These are phyloP conservation scores for Polyommatus icarus DNA, from an alignment of 2,888 invertebrate species.

Conservation along the genomic window DNA sequence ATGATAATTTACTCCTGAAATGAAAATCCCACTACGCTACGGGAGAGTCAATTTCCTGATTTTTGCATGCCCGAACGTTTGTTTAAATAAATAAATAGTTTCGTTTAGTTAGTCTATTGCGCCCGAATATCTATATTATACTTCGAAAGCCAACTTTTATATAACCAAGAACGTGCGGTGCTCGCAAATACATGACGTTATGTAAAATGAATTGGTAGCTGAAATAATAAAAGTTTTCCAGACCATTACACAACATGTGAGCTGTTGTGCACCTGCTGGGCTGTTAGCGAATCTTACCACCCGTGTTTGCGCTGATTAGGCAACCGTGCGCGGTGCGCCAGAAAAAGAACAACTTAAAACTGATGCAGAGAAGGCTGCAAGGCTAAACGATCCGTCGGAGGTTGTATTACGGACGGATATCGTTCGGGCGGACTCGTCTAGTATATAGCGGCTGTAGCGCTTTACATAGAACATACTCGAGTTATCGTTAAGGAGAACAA, in stretches of 20 bases:
- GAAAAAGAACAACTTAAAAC: constrained; percentile 22
- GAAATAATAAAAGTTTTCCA: not conserved
- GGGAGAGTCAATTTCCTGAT: too few species aligned
- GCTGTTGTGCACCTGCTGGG: not conserved
- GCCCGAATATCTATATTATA: too few species aligned
- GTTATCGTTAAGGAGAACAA: constrained; percentile 78
- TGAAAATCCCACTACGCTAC: too few species aligned
- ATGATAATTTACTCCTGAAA: too few species aligned
- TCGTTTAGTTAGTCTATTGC: too few species aligned
- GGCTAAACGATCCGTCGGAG: not conserved
- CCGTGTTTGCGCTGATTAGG: constrained; percentile 20
- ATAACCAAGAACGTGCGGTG: too few species aligned
- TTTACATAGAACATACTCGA: constrained; percentile 74
- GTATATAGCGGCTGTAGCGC: constrained; percentile 44
- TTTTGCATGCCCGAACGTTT: too few species aligned
- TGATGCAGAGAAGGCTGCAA: not conserved
- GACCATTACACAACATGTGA: not conserved
- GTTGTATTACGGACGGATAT: constrained; percentile 8
- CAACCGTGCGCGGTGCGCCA: not conserved
- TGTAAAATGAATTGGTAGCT: not conserved
- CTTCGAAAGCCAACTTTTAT: too few species aligned
- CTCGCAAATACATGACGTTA: too few species aligned
- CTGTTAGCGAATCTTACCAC: not conserved
- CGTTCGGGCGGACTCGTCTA: constrained; percentile 50
- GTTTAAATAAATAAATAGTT: too few species aligned